Evolutionary conservation across 92 coral and sea anemone species (phyloP).

Genomic region (Nematostella vectensis): DNA sequence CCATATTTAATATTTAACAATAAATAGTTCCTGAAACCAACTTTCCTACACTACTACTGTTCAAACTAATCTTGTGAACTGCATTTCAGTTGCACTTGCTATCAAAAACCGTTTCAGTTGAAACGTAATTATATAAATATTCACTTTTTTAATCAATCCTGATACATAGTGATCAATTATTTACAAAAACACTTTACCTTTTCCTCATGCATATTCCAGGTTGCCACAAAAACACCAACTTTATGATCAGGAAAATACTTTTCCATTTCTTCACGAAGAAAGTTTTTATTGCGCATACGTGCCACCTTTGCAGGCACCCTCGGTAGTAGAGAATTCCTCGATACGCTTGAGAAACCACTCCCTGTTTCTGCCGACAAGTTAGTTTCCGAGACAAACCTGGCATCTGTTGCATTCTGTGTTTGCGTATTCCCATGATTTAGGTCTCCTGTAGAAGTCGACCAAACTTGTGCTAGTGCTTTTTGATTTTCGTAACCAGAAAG

Average conservation of each 20-base stretch:
- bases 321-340: conserved; percentile 52
- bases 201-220: conserved; percentile 99
- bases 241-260: conserved; percentile 73
- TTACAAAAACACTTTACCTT: too few species aligned
- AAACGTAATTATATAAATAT: too few species aligned
- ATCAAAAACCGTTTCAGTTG: too few species aligned
- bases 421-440: conserved; percentile 24
- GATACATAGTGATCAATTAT: too few species aligned
- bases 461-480: not conserved
- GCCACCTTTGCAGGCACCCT: conserved; percentile 66
- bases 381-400: conserved; percentile 56
- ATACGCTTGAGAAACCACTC: conserved; percentile 38
- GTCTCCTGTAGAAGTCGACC: conserved; percentile 41
- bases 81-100: too few species aligned
- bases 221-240: conserved; percentile 81
- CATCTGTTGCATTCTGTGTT: conserved; percentile 2
- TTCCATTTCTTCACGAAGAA: conserved; percentile 84
- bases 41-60: too few species aligned
- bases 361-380: conserved; percentile 37
- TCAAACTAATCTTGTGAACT: too few species aligned
- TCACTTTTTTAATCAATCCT: too few species aligned
- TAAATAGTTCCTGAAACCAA: not conserved
- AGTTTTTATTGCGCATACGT: conserved; percentile 73
- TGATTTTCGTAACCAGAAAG: conserved; percentile 15
- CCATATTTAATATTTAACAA: too few species aligned